Evolutionary conservation across 1,140 invertebrate species (phyloP), one percentile per base, ranked within the genome.

Genomic region (Panagrolaimus sp.): DNA sequence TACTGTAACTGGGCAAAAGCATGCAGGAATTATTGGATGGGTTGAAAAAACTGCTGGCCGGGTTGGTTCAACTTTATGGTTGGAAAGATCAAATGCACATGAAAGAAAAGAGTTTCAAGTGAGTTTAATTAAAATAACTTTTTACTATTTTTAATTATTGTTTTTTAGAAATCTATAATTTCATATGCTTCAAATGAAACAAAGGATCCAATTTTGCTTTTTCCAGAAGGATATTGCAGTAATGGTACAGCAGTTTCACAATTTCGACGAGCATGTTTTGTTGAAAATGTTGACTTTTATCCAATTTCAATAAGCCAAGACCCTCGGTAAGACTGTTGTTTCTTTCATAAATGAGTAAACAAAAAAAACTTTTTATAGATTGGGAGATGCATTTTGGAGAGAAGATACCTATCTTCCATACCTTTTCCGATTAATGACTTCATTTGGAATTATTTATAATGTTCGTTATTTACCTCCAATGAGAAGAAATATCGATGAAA

Each of bases 191-290:
- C 44, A 43, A 38, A 21, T 48, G 17, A 15, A 32, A 63, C 5
- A 7, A 44, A 46, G 14, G 8, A 21, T 28, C 76, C 76, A 15
- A 73, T 77, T 43, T 38, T 77, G 7, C 47, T 77, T 0, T 77
- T 77, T 43, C 76, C 76, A 0, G 76, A 77, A 65, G 76, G 76
- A 4, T 78, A 76, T 55, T 77, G 76, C 45, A 77, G 74, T 48
- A 77, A 77, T 52, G 72, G 67, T 44, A 65, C 48, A 44, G 17
- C 71, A 15, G 73, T 75, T 28, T 28, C 46, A 6, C 70, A 73
- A 28, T 76, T 76, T 45, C 46, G 74, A 55, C 44, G 63, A 32
- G 75, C 75, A 15, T 76, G 78, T 45, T 77, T 77, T 32, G 67
- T 76, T 24, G 67, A 78, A 44, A 68, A 67, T 47, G 67, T 78